These are phyloP conservation scores for Axinella damicornis DNA, from an alignment of 37 sponge, comb jelly and placozoan species.

Conservation along the genomic window DNA sequence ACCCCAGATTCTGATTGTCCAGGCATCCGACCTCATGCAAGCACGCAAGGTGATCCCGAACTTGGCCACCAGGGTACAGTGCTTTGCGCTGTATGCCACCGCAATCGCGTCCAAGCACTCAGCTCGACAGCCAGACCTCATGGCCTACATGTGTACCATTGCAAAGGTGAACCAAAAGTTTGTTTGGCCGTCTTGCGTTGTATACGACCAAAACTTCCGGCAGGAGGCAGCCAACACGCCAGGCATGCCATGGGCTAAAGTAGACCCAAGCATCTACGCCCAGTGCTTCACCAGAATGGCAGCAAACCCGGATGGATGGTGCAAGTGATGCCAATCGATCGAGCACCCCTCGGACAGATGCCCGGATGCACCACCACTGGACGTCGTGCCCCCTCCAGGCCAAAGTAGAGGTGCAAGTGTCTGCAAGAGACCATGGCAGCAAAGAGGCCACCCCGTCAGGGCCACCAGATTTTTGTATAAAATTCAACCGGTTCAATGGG, in stretches of 20 bases:
- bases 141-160: conserved; percentile 36
- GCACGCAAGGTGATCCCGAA: conserved; percentile 33
- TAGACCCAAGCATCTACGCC: conserved; percentile 44
- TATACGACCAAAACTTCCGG: conserved; percentile 53
- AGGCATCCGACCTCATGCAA: conserved; percentile 38
- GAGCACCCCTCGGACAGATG: conserved; percentile 21
- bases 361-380: neutral
- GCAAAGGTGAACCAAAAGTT: conserved; percentile 29
- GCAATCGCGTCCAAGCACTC: conserved; percentile 8
- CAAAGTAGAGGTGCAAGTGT: no score
- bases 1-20: conserved; percentile 40
- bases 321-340: conserved; percentile 9
- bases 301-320: conserved; percentile 6
- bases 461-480: neutral
- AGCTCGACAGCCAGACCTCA: conserved; percentile 4
- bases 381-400: no score
- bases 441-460: neutral
- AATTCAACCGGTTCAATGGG: conserved; percentile 32
- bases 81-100: conserved; percentile 34
- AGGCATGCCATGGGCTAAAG: conserved; percentile 4
- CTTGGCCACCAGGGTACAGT: conserved; percentile 57
- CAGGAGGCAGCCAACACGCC: conserved; percentile 38
- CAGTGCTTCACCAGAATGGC: conserved; percentile 33
- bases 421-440: neutral
- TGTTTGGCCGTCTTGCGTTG: conserved; percentile 36